Base-by-base conservation (phyloP, 2,888 invertebrate species). In the Pharmacophagus antenor region DNA sequence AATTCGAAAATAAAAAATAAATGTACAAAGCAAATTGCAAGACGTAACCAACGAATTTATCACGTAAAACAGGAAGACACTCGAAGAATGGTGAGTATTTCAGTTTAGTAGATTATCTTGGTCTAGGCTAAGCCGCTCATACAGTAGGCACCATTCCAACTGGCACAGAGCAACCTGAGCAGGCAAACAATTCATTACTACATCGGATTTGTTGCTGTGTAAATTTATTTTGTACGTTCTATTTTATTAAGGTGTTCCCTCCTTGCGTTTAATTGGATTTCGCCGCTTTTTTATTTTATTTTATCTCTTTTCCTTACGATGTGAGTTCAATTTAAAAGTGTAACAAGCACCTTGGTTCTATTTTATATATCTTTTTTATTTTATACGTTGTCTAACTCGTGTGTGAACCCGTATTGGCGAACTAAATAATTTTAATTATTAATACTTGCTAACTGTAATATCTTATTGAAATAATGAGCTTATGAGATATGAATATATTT, bases 71-170 rank as follows among this genome's bases (percentile, higher is more conserved):
- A 42, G 25, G 65, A 62, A 62, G 62, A 62, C 65, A 58, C 54
- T 54, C 25, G 60, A 61, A 62, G 62, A 65, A 58, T 60, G 65
- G 66, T 65, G 58, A 64, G 63, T 62, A 63, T 65, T 64, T 66
- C 66, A 66, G 66, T 67, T 70, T 67, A 69, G 69, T 68, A 67
- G 68, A 70, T 70, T 70, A 70, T 69, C 69, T 69, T 63, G 68
- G 69, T 65, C 65, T 59, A 54, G 37, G 61, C 60, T 56, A 54
- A 53, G 62, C 62, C 56, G 55, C 51, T 53, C 58, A 51, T 61
- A 52, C 60, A 58, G 60, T 62, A 66, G 69, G 69, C 68, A 69
- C 61, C 59, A 52, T 62, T 68, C 69, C 69, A 69, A 67, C 69
- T 69, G 69, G 69, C 69, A 64, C 64, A 61, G 50, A 46, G 56